phyloP scores from a whole-genome alignment of 1,140 invertebrate species.

The Drosophila elegans region DNA sequence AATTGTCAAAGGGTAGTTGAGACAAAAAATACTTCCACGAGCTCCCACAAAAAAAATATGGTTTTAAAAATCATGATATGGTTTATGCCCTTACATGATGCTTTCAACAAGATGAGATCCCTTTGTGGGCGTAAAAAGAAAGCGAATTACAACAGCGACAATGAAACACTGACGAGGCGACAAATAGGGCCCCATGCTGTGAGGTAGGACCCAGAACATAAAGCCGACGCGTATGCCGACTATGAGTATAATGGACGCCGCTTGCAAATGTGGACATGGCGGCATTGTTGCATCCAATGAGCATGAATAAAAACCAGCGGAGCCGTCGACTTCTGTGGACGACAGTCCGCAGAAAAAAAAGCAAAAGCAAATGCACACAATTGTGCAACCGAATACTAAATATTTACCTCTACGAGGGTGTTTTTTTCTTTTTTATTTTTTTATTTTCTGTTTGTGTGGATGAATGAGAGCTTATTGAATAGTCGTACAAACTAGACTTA shows the following conservation, averaged over 20 bases:
- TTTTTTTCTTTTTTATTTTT: constrained; percentile 1
- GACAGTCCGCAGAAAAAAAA: constrained; percentile 13
- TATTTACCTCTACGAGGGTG: constrained; percentile 13
- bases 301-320: constrained; percentile 35
- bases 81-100: not conserved
- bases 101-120: not conserved
- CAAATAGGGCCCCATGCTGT: constrained; percentile 21
- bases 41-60: too few species aligned
- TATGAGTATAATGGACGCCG: constrained; percentile 23
- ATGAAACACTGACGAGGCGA: constrained; percentile 16
- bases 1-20: too few species aligned
- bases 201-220: constrained; percentile 34
- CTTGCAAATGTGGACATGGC: constrained; percentile 30
- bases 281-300: constrained; percentile 44
- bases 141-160: constrained; percentile 24
- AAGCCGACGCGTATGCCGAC: not conserved
- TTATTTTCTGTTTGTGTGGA: constrained; percentile 8
- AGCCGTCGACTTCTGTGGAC: constrained; percentile 39
- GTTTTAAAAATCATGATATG: too few species aligned
- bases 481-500: constrained; percentile 59
- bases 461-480: constrained; percentile 66
- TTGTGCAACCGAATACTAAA: constrained; percentile 45
- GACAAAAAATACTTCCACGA: too few species aligned
- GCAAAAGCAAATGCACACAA: constrained; percentile 24
- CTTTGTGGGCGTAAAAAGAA: not conserved